A percentile compares a stretch with the other conserved stretches of the same genome.
Conservation (phyloP, 92 coral and sea anemone genomes). For the Epizoanthus scotinus region DNA sequence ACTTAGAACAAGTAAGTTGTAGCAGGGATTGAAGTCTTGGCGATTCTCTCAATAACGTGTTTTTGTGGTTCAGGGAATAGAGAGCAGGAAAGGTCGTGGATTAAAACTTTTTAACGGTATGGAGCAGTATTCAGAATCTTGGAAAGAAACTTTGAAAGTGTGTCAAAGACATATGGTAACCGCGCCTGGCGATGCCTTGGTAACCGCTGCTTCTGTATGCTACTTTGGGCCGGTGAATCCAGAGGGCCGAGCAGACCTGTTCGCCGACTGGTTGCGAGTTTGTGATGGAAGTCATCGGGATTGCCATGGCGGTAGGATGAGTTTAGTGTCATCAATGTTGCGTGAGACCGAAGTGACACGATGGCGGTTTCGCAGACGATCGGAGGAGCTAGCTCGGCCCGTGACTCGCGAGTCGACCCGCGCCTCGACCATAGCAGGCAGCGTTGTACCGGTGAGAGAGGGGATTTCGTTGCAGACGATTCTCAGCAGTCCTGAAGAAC, state of each 20-base stretch:
- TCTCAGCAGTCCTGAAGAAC: slow-evolving; percentile 71
- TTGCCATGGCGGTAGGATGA: slow-evolving; percentile 29
- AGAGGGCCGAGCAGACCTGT: slow-evolving; percentile 80
- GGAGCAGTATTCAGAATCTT: slow-evolving; percentile 62
- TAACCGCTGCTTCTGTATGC: slow-evolving; percentile 87
- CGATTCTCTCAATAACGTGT: background rate
- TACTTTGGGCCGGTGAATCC: slow-evolving; percentile 88
- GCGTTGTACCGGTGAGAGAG: slow-evolving; percentile 66
- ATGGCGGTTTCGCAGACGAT: background rate
- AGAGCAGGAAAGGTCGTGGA: slow-evolving; percentile 73
- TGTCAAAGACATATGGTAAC: slow-evolving; percentile 75
- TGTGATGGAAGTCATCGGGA: slow-evolving; percentile 76
- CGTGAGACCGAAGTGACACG: slow-evolving; percentile 36
- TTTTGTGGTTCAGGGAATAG: slow-evolving; percentile 55
- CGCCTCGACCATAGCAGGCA: slow-evolving; percentile 45
- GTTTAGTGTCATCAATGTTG: slow-evolving; percentile 61
- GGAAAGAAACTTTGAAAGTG: slow-evolving; percentile 68
- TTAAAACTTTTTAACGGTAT: slow-evolving; percentile 64
- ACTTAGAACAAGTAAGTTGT: too few relatives aligned
- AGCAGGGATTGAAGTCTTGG: background rate
- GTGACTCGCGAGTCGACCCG: slow-evolving; percentile 41
- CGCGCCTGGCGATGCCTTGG: slow-evolving; percentile 92
- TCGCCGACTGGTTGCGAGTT: slow-evolving; percentile 82
- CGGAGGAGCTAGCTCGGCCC: slow-evolving; percentile 36
- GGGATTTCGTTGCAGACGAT: slow-evolving; percentile 68